Conservation (phyloP, 2,888 invertebrate genomes). For the Diplolepis rosae region DNA sequence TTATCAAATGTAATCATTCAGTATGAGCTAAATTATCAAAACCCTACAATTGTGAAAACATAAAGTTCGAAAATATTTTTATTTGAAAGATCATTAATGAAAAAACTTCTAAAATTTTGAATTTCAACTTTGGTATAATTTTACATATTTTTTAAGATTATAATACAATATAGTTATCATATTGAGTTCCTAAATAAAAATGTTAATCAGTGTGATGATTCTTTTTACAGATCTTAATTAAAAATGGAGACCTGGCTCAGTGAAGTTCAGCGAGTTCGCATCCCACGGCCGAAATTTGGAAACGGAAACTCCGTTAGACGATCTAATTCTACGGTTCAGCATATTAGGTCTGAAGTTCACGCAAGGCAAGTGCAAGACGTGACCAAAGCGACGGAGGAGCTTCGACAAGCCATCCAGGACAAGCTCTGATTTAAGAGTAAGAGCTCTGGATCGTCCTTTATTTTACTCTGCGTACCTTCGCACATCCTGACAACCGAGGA, state of each 20-base stretch:
- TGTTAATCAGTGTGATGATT: too few relatives aligned
- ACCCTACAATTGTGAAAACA: too few relatives aligned
- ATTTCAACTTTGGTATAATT: too few relatives aligned
- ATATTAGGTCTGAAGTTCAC: constrained; percentile 76
- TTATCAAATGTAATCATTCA: too few relatives aligned
- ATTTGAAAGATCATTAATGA: too few relatives aligned
- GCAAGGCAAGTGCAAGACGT: constrained; percentile 75
- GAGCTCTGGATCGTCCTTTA: constrained; percentile 19
- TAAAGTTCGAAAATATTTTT: too few relatives aligned
- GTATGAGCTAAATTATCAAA: too few relatives aligned
- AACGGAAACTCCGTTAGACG: constrained; percentile 74
- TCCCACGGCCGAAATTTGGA: constrained; percentile 89
- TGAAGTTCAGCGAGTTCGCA: constrained; percentile 88
- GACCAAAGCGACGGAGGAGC: constrained; percentile 83
- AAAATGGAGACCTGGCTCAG: constrained; percentile 89
- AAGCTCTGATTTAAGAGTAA: constrained; percentile 78
- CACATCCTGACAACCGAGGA: constrained; percentile 26
- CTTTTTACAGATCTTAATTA: constrained; percentile 32
- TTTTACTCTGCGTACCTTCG: constrained; percentile 42
- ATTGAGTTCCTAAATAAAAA: too few relatives aligned
- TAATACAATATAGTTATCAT: too few relatives aligned
- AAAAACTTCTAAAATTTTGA: too few relatives aligned
- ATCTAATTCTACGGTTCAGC: constrained; percentile 76
- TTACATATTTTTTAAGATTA: too few relatives aligned
- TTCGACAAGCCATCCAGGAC: constrained; percentile 84